Conservation (phyloP, 2,113 vertebrate species). For the Anguilla japonica region DNA sequence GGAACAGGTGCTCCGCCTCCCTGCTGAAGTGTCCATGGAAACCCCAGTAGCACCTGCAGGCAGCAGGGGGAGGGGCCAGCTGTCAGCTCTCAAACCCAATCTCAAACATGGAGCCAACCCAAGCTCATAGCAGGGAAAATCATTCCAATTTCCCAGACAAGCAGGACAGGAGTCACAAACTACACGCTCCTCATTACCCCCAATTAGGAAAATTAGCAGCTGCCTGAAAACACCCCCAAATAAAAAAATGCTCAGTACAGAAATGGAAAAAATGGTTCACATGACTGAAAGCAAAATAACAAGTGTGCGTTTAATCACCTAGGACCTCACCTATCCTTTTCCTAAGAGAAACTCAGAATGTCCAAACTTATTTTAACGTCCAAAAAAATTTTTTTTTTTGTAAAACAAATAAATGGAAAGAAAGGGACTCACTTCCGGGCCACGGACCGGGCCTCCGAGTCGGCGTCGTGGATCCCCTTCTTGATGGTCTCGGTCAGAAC, state of each 20-base stretch:
- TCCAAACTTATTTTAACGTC: no score
- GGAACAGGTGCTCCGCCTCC: conserved; percentile 93
- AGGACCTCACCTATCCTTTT: not conserved
- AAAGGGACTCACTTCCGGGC: conserved; percentile 89
- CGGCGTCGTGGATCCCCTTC: conserved; percentile 95
- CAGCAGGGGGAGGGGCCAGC: not conserved
- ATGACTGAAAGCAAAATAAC: no score
- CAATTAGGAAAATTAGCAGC: not conserved
- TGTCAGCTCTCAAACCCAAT: not conserved
- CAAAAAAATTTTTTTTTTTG: no score
- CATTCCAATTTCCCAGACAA: not conserved
- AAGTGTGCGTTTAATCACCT: not conserved
- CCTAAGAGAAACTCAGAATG: no score
- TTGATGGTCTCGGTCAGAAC: conserved; percentile 96
- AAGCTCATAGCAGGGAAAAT: not conserved
- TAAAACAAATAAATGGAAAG: not conserved
- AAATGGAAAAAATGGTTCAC: not conserved
- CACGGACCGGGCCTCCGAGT: conserved; percentile 94
- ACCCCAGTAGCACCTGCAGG: conserved; percentile 92
- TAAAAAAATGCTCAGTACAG: not conserved
- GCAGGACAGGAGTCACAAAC: not conserved
- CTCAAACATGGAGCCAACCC: not conserved
- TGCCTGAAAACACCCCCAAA: no score
- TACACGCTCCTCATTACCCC: not conserved
- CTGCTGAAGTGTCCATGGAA: conserved; percentile 93